Percentiles rank a stretch among this genome's conserved stretches.
Conservation (phyloP, 1,140 invertebrate genomes). For the Drosophila fuyamai region DNA sequence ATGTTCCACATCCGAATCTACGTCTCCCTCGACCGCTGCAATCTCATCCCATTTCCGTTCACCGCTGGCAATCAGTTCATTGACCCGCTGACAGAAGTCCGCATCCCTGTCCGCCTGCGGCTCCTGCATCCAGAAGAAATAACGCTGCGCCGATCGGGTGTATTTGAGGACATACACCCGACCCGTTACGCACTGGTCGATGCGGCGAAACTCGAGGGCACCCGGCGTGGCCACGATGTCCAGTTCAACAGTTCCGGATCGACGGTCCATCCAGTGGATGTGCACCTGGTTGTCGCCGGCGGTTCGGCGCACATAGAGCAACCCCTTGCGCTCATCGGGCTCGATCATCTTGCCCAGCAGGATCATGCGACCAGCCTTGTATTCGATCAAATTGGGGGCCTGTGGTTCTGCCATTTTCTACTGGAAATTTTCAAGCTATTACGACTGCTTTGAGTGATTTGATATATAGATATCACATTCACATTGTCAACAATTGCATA, state of each 20-base stretch:
- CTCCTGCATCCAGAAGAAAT: constrained; percentile 99
- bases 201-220: constrained; percentile 97
- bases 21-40: constrained; percentile 7
- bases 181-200: constrained; percentile 97
- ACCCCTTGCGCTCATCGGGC: constrained; percentile 97
- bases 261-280: constrained; percentile 98
- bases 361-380: constrained; percentile 98
- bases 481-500: too few species aligned
- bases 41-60: background rate
- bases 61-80: constrained; percentile 89
- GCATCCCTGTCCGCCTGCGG: constrained; percentile 97
- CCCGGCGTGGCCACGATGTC: constrained; percentile 99
- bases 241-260: constrained; percentile 87
- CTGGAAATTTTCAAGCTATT: constrained; percentile 1
- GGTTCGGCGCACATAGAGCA: constrained; percentile 94
- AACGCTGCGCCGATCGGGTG: constrained; percentile 94
- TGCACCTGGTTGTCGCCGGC: constrained; percentile 97
- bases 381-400: constrained; percentile 90
- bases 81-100: constrained; percentile 94
- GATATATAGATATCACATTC: too few species aligned
- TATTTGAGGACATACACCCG: constrained; percentile 98
- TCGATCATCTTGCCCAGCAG: constrained; percentile 96
- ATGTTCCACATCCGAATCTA: constrained; percentile 6
- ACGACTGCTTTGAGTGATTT: background rate
- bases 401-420: background rate